phyloP scores from a whole-genome alignment of 2,888 invertebrate species.

The Drosophila subsilvestris region DNA sequence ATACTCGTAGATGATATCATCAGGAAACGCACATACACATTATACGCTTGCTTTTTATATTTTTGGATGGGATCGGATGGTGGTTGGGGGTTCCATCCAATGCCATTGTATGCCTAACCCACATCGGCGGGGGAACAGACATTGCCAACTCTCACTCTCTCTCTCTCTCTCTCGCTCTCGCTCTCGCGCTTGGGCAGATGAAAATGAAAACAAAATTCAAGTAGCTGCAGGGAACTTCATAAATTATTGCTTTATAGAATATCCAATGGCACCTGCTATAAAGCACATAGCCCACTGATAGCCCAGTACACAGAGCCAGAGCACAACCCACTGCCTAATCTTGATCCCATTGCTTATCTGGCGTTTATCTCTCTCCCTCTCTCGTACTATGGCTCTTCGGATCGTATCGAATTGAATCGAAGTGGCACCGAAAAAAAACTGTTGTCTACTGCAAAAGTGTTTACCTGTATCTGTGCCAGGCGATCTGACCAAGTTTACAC shows the following conservation, averaged over 20 bases:
- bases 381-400: no score
- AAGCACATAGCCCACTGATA: constrained; percentile 53
- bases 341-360: constrained; percentile 64
- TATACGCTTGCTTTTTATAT: not conserved
- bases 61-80: not conserved
- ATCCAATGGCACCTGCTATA: constrained; percentile 62
- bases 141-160: constrained; percentile 33
- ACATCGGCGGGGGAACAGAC: constrained; percentile 41
- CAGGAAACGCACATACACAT: constrained; percentile 36
- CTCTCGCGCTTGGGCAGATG: constrained; percentile 12
- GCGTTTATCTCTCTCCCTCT: constrained; percentile 57
- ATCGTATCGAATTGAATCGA: constrained; percentile 1
- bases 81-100: not conserved
- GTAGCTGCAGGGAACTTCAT: constrained; percentile 49
- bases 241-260: constrained; percentile 67
- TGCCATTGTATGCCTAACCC: constrained; percentile 59
- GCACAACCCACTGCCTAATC: constrained; percentile 42
- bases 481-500: constrained; percentile 41
- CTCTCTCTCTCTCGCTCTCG: constrained; percentile 27
- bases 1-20: constrained; percentile 60
- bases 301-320: constrained; percentile 21
- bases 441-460: constrained; percentile 44
- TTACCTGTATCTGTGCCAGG: constrained; percentile 13
- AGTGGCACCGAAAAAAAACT: constrained; percentile 48
- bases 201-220: constrained; percentile 42